Percentiles rank a stretch among this genome's conserved stretches.
Evolutionary conservation across 2,888 invertebrate species (phyloP).

Genomic region (Mythimna loreyi): DNA sequence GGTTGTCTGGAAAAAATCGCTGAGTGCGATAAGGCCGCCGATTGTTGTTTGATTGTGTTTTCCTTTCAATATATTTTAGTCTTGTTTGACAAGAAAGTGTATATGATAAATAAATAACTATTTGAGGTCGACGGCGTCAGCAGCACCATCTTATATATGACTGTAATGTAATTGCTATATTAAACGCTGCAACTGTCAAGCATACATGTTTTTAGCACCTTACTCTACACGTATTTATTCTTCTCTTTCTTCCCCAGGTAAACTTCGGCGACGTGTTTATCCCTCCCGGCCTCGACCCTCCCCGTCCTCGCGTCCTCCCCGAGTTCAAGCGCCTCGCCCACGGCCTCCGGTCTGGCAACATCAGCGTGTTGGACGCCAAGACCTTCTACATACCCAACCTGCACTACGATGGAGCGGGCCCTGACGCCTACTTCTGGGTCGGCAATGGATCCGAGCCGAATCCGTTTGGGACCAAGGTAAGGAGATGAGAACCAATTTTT

Average conservation of each 20-base stretch:
- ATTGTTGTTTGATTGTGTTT: too few relatives aligned
- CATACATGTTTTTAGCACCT: too few relatives aligned
- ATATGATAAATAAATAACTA: too few relatives aligned
- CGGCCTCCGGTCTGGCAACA: conserved; percentile 97
- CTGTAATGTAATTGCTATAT: too few relatives aligned
- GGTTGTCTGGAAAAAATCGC: too few relatives aligned
- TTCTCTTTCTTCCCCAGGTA: conserved; percentile 90
- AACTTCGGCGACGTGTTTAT: conserved; percentile 97
- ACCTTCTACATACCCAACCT: conserved; percentile 98
- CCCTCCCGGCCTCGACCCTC: conserved; percentile 94
- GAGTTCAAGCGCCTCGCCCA: conserved; percentile 97
- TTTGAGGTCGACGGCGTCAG: too few relatives aligned
- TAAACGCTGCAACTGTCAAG: background rate
- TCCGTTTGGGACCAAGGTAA: conserved; percentile 95
- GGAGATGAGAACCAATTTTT: background rate
- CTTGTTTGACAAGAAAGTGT: too few relatives aligned
- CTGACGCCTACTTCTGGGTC: conserved; percentile 98
- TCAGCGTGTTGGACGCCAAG: conserved; percentile 97
- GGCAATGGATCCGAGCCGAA: conserved; percentile 96
- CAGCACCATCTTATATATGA: too few relatives aligned
- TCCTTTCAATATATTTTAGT: too few relatives aligned
- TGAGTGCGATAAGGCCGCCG: too few relatives aligned
- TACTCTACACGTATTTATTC: background rate
- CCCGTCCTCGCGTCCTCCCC: conserved; percentile 95
- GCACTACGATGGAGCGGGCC: conserved; percentile 97